phyloP scores from a whole-genome alignment of 1,140 invertebrate genomes.

The Drosophila pandora region DNA sequence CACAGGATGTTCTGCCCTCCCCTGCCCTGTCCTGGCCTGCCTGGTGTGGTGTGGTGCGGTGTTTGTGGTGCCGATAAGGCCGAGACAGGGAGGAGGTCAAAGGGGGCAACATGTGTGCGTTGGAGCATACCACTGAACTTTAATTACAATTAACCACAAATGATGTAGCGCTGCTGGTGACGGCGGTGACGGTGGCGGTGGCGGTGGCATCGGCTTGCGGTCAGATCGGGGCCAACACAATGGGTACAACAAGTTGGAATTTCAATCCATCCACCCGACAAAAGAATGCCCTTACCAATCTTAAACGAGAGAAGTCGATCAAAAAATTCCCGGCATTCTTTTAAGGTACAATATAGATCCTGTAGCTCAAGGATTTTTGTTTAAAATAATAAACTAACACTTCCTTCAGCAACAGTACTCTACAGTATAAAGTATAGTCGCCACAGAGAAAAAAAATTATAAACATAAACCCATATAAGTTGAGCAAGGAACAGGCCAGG shows the following conservation, averaged over 20 bases:
- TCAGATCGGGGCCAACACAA: conserved; percentile 30
- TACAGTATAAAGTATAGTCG: background rate
- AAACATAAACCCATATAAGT: conserved; percentile 37
- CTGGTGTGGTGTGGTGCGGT: background rate
- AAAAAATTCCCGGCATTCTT: background rate
- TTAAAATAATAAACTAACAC: background rate
- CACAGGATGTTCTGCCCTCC: conserved; percentile 10
- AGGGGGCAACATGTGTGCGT: conserved; percentile 51
- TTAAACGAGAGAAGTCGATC: too few species aligned
- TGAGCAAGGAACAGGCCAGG: conserved; percentile 1
- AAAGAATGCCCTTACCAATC: background rate
- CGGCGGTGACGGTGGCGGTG: conserved; percentile 44
- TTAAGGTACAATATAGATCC: background rate
- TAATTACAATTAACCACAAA: conserved; percentile 80
- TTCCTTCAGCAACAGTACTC: too few species aligned
- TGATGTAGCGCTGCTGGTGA: conserved; percentile 70
- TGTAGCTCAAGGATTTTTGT: background rate
- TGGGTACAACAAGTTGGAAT: conserved; percentile 37
- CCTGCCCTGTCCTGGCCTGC: background rate
- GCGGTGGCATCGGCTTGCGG: conserved; percentile 56
- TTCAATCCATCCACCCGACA: background rate
- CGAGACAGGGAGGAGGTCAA: background rate
- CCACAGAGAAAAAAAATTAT: conserved; percentile 15
- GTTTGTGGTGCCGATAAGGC: background rate
- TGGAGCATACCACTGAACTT: conserved; percentile 68